These are phyloP conservation scores for Oophaga pumilio DNA, from an alignment of 2,113 vertebrate genomes.

Conservation along the genomic window DNA sequence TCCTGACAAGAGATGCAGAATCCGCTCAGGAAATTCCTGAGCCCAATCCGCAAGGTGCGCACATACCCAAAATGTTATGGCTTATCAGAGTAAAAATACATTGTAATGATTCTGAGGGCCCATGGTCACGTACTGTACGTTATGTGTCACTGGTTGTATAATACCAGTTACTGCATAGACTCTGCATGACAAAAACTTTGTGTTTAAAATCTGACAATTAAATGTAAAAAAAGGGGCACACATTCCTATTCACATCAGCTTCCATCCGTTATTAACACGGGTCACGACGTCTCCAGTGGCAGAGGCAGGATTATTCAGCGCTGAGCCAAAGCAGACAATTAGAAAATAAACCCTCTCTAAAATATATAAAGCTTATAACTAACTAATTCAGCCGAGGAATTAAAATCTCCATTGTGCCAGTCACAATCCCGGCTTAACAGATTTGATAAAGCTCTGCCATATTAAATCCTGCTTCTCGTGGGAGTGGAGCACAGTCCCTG, in stretches of 20 bases:
- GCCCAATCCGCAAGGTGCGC: no score
- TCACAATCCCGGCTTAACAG: constrained; percentile 38
- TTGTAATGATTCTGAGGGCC: no score
- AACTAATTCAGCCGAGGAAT: constrained; percentile 27
- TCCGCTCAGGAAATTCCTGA: no score
- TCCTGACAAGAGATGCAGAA: no score
- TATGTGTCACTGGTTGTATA: no score
- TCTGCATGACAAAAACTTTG: not conserved
- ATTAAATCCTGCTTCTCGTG: constrained; percentile 4
- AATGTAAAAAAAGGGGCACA: not conserved
- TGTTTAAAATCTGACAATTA: not conserved
- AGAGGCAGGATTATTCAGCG: not conserved
- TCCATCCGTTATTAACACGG: not conserved
- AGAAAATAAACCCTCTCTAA: constrained; percentile 17
- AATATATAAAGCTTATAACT: constrained; percentile 29
- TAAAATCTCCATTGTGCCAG: constrained; percentile 27
- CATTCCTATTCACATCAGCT: not conserved
- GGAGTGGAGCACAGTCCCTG: not conserved
- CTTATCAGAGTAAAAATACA: no score
- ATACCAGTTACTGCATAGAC: not conserved
- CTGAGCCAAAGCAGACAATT: not conserved
- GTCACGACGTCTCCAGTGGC: not conserved
- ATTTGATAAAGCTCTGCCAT: constrained; percentile 37
- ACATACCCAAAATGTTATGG: no score
- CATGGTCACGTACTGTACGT: no score